Evolutionary conservation across 2,797 vertebrate genomes (phyloP).

Genomic region (Xerus rutilus): DNA sequence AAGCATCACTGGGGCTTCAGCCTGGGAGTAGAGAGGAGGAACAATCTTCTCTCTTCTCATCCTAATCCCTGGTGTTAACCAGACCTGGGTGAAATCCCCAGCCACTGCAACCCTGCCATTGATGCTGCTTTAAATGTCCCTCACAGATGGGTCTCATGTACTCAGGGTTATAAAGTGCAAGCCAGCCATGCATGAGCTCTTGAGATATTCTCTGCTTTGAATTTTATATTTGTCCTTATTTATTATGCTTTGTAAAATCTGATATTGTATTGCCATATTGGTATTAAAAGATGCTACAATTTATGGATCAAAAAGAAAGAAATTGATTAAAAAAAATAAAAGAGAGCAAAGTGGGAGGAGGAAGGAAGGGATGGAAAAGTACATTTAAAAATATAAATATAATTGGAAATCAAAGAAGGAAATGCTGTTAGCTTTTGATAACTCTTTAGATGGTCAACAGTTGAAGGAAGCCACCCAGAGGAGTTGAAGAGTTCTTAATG

Average conservation of each 20-base stretch:
- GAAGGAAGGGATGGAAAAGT: constrained; percentile 34
- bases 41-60: background rate
- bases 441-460: background rate
- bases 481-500: background rate
- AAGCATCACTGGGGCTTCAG: background rate
- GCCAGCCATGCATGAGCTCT: background rate
- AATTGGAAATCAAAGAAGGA: background rate
- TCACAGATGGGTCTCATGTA: background rate
- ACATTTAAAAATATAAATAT: background rate
- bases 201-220: background rate
- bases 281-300: background rate
- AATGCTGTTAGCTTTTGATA: background rate
- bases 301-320: background rate
- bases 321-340: background rate
- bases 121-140: background rate
- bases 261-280: background rate
- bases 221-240: constrained; percentile 28
- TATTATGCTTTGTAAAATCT: background rate
- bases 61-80: background rate
- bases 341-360: background rate
- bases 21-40: background rate
- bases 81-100: background rate
- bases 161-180: background rate
- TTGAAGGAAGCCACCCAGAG: background rate
- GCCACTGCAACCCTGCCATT: rapidly evolving